A percentile compares a stretch with the other conserved stretches of the same genome.
phyloP scores from a whole-genome alignment of 2,888 invertebrate genomes.

The Andrena fulva region DNA sequence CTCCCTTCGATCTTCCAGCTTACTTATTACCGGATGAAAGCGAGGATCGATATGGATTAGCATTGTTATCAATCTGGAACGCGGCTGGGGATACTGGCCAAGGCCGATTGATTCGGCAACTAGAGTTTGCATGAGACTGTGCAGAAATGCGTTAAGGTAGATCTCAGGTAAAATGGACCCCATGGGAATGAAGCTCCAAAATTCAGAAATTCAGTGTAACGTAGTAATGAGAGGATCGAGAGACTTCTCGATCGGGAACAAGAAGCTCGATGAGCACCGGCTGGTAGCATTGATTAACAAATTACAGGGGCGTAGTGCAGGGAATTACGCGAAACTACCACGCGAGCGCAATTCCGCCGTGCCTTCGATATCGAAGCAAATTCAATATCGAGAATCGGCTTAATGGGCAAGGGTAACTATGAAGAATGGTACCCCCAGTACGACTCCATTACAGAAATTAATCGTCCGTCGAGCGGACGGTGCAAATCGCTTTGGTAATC shows the following conservation, averaged over 20 bases:
- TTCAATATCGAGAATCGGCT: slow-evolving; percentile 60
- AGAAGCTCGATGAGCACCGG: not conserved
- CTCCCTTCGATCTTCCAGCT: slow-evolving; percentile 10
- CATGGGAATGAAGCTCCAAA: not conserved
- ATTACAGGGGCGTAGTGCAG: slow-evolving; percentile 38
- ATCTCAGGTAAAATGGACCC: not conserved
- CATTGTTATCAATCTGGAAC: slow-evolving; percentile 7
- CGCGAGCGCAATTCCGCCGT: slow-evolving; percentile 10
- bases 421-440: slow-evolving; percentile 56
- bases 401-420: slow-evolving; percentile 48
- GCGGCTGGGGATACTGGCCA: not conserved
- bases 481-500: slow-evolving; percentile 68
- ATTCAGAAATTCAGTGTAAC: not conserved
- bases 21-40: slow-evolving; percentile 46
- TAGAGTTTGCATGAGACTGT: not conserved
- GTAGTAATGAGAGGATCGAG: not conserved
- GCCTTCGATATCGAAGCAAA: slow-evolving; percentile 42
- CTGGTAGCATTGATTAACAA: slow-evolving; percentile 25
- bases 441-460: slow-evolving; percentile 67
- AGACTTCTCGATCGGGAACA: not conserved
- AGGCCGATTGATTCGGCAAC: slow-evolving; percentile 6
- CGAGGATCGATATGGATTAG: slow-evolving; percentile 40
- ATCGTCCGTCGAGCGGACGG: slow-evolving; percentile 56
- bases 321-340: slow-evolving; percentile 33
- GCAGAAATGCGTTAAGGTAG: not conserved